Base-by-base conservation (phyloP, 2,888 invertebrate genomes). In the Cremastobaeus sp. region DNA sequence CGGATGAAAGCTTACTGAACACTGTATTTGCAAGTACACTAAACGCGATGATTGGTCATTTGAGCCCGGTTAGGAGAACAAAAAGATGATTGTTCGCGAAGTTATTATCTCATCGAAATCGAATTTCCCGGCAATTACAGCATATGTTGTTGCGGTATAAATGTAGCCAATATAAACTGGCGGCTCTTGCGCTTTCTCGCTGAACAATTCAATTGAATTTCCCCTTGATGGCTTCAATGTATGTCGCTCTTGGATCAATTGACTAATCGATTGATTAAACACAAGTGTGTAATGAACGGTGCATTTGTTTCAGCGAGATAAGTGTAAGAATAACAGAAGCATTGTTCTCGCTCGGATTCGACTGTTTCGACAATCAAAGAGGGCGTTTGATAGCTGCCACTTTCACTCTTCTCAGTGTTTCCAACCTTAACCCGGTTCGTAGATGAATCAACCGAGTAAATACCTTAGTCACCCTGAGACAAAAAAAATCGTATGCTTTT, bases 121-220 rank as follows among this genome's bases (percentile, higher is more conserved):
- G 45, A 45, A 45, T 47, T 47, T 47, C 30, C 47, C 47, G 47
- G 15, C 47, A 47, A 47, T 47, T 30, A 47, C 32, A 17, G 47
- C 47, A 20, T 47, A 15, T 47, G 47, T 32, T 30, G 47, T 32
- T 32, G 47, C 17, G 30, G 47, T 32, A 20, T 30, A 43, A 21
- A 11, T 18, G 20, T 39, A 39, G 39, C 18, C 15, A 18, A 39
- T 39, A 18, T 18, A 39, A 39, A 39, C 39, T 18, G 39, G 20
- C n/a, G 18, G 18, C 39, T 39, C 18, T 18, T 9, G 39, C 18
- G 9, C 1, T 17, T 39, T 15, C 37, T 37, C 39, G 18, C 20
- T 18, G 20, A 39, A 39, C 18, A 18, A 18, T 18, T 39, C 39
- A 18, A 39, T 39, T 18, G 9, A n/a, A 18, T 39, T 39, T 39